Base-by-base conservation (phyloP, 2,888 invertebrate species). In the Scelioninae gen. 2 region DNA sequence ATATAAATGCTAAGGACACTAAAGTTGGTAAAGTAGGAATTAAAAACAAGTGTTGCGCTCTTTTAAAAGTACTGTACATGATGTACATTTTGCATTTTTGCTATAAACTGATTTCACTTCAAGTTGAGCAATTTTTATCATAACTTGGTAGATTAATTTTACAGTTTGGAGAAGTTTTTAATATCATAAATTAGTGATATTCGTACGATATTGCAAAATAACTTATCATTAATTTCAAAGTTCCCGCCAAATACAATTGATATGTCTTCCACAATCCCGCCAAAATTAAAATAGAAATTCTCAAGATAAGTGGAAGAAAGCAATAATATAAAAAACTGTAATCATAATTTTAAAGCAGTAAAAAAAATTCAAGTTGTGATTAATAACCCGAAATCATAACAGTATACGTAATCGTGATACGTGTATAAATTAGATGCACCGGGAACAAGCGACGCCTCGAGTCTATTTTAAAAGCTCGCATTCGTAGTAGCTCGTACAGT, bases 381-480 rank as follows among this genome's bases (percentile, higher is more conserved):
- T n/a, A n/a, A n/a, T n/a, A n/a, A 37, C n/a, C 22, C 28, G 19
- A 18, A 43, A 50, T 50, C 18, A 35, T 6, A 33, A n/a, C n/a
- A n/a, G n/a, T n/a, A n/a, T 43, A 11, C 16, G 16, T 13, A 46
- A 15, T 4, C 48, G 13, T 61, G 31, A 39, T 41, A 53, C 53
- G 39, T 53, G 64, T 53, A 57, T 65, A 39, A 52, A 41, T 48
- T 25, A 61, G 41, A 11, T n/a, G 19, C 15, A 25, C 64, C 55
- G 61, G 69, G 39, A 41, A 19, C 33, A 65, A 67, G 46, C 55
- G 57, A 71, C 64, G 50, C 58, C 58, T 58, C 45, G 33, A 41
- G 52, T 46, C 57, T 61, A 52, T 63, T 67, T 65, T 71, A 63
- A 64, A 69, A 74, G 60, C 37, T 31, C 46, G 70, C 57, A 43